Conservation (phyloP, 2,797 vertebrate genomes). For the Bovichtus variegatus region DNA sequence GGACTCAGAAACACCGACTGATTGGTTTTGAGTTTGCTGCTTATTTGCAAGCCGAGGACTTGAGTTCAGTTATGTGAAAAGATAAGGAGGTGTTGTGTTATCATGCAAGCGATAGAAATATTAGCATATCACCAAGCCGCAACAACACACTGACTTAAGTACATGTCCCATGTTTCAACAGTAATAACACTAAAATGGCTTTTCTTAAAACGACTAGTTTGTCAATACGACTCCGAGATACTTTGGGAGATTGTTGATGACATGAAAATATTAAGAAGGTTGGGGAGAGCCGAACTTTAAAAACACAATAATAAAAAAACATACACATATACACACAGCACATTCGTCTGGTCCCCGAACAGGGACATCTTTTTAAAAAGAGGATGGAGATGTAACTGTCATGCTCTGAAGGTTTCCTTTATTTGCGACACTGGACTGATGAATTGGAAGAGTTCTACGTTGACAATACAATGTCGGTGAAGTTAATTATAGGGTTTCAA, state of each 20-base stretch:
- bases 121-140: not conserved
- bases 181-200: not conserved
- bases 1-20: not conserved
- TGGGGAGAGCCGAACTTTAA: not conserved
- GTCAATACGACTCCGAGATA: not conserved
- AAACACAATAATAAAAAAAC: not conserved
- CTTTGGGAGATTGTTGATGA: not conserved
- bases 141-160: not conserved
- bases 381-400: not conserved
- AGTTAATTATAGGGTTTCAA: not conserved
- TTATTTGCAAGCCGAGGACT: not conserved
- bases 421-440: not conserved
- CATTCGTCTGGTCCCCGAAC: not conserved
- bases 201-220: not conserved
- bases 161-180: not conserved
- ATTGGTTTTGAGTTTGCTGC: not conserved
- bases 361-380: not conserved
- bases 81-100: not conserved
- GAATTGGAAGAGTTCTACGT: not conserved
- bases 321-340: not conserved
- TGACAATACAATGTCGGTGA: not conserved
- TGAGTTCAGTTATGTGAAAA: not conserved
- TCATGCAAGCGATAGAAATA: not conserved
- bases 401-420: rapidly evolving
- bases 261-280: not conserved